phyloP scores from a whole-genome alignment of 2,797 vertebrate species.

The Myoxocephalus aenaeus region DNA sequence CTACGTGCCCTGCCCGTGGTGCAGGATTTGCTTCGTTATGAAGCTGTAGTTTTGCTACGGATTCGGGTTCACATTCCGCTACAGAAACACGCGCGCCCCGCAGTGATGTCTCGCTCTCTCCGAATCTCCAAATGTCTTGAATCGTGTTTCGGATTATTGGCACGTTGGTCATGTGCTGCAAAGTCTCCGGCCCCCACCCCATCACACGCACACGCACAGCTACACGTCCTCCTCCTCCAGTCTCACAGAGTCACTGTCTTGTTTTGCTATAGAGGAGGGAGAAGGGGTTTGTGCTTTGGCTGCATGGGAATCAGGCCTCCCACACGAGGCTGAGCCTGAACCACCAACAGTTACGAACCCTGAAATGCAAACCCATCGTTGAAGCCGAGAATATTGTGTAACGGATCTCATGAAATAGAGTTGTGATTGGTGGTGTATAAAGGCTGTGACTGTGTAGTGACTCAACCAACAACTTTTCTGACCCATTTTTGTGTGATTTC shows the following conservation, averaged over 20 bases:
- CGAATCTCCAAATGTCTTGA: not conserved
- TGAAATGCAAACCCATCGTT: not conserved
- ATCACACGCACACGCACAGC: not conserved
- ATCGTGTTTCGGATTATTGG: not conserved
- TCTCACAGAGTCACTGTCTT: not conserved
- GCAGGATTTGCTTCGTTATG: slow-evolving; percentile 42
- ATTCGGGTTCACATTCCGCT: slow-evolving; percentile 24
- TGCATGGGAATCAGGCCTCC: slow-evolving; percentile 3
- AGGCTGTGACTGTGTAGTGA: not conserved
- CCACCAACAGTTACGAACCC: not conserved
- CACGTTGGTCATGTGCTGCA: slow-evolving; percentile 23
- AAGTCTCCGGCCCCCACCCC: not conserved
- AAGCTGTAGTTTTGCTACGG: slow-evolving; percentile 18
- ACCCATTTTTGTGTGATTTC: not conserved
- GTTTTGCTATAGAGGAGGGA: not conserved
- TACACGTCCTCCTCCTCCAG: not conserved
- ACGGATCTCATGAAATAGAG: not conserved
- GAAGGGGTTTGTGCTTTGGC: slow-evolving; percentile 17
- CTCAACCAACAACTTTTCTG: not conserved
- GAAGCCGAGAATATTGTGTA: not conserved
- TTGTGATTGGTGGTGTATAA: not conserved
- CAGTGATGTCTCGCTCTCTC: not conserved
- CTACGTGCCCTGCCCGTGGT: slow-evolving; percentile 2
- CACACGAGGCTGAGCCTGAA: not conserved
- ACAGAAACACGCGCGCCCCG: not conserved